Base-by-base conservation (phyloP, 2,797 vertebrate genomes). In the Crocidura indochinensis region DNA sequence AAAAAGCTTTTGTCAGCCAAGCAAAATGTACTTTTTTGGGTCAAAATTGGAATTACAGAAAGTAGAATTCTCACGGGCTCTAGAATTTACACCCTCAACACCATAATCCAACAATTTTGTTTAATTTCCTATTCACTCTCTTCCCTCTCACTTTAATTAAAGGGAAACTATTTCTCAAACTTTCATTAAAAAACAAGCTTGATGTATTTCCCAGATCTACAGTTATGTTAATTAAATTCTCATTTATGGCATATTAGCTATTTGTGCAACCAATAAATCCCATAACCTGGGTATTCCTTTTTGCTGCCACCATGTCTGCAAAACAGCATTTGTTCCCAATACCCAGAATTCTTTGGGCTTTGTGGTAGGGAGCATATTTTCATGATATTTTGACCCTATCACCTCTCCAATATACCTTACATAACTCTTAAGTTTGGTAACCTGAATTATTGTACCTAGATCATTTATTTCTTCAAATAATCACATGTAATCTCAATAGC, bases 201-300 rank as follows among this genome's bases (percentile, higher is more conserved):
- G 86, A 95, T 88, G 44, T 38, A 56, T 87, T 94, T 95, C 79
- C 92, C 88, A 97, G 91, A 89, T 88, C 44, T 38, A 62, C 38
- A 83, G 81, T 38, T 87, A 24, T 65, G 5, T 69, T 14, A 0
- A 72, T 84, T 85, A 81, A 89, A 83, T 78, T 88, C 84, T 86
- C 82, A 49, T 78, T 94, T 68, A 46, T 69, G 44, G 1, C 62
- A 81, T 49, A 0, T 49, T 88, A 44, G 44, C 80, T 76, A 74
- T 92, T 91, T 92, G 60, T 46, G 38, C 84, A 81, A 44, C 22
- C 80, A 67, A 10, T 31, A 46, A 74, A 26, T 88, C 86, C 64
- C 20, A 31, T 24, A 26, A 44, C 81, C 26, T 31, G 31, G 4
- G 27, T 71, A 51, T 60, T 20, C 17, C 47, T 71, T 77, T 77